Base-by-base conservation (phyloP, 2,113 vertebrate genomes). In the Gasterosteus nipponicus region DNA sequence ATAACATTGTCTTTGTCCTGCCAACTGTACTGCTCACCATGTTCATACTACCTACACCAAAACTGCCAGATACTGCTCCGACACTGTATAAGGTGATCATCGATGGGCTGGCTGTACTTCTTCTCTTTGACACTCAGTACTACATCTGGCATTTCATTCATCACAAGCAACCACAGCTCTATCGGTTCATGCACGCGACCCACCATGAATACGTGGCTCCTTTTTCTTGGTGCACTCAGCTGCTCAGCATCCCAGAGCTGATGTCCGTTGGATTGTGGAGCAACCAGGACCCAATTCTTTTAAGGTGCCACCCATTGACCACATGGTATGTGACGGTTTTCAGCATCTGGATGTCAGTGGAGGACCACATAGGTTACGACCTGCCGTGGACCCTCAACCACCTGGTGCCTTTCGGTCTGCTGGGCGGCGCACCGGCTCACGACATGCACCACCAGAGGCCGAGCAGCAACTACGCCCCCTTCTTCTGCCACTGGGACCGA, bases 401-500 rank as follows among this genome's bases (percentile, higher is more conserved):
- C 39, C 58, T 94, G 73, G 86, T 93, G 62, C 92, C 94, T 10
- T 89, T 91, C 2, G 92, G 92, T 3, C 83, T 93, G 54, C 82
- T 89, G 46, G 93, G 93, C 0, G 93, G 93, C 2, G 92, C 92
- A 0, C 89, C 90, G 0, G 90, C 90, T n/a, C 93, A 93, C 29
- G 93, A 94, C 78, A 86, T 93, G 85, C 93, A 94, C 87, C 94
- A 94, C 70, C 93, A 92, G 83, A 87, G 65, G 61, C 93, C 93
- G 0, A 91, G 68, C 87, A 89, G 80, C 2, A 94, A 94, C 87
- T 94, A 79, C 15, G 91, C 93, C 16, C 93, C 93, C 2, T 94
- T 93, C 77, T 94, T 94, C 79, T 91, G 91, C 68, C 93, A 94
- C 89, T 92, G 93, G 93, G 94, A 94, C 88, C 79, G 73, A 69